These are phyloP conservation scores for Melanotaenia trifasciata DNA, from an alignment of 2,797 vertebrate genomes.

Conservation along the genomic window DNA sequence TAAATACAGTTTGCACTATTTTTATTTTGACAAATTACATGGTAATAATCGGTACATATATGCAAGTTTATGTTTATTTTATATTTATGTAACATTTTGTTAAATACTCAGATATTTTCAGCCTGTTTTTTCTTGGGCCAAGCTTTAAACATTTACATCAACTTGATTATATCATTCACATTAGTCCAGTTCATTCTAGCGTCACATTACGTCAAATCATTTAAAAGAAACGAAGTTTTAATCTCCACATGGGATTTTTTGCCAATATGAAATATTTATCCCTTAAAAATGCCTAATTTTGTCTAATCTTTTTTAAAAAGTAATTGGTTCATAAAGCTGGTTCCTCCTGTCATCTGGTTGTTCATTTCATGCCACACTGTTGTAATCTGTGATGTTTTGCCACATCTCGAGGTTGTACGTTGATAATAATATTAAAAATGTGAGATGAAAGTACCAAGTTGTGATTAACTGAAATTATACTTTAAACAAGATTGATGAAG, in stretches of 20 bases:
- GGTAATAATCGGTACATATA: too few species aligned
- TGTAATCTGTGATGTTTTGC: not conserved
- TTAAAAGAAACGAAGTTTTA: not conserved
- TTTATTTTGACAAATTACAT: too few species aligned
- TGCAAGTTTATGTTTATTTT: too few species aligned
- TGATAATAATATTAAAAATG: not conserved
- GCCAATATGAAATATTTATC: not conserved
- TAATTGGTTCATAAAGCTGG: not conserved
- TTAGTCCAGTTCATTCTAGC: too few species aligned
- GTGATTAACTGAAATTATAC: not conserved
- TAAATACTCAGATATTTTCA: too few species aligned
- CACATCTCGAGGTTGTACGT: not conserved
- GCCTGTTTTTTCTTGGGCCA: too few species aligned
- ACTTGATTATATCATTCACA: too few species aligned
- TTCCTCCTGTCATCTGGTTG: not conserved
- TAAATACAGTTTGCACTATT: too few species aligned
- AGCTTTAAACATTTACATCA: too few species aligned
- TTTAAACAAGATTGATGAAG: not conserved
- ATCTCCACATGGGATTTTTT: constrained; percentile 15
- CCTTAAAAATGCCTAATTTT: not conserved
- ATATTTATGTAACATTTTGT: too few species aligned
- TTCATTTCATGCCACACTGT: not conserved
- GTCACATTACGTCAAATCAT: too few species aligned
- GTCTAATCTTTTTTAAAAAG: not conserved
- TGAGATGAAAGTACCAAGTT: not conserved